Base-by-base conservation (phyloP, 2,888 invertebrate genomes). In the Deilephila porcellus region DNA sequence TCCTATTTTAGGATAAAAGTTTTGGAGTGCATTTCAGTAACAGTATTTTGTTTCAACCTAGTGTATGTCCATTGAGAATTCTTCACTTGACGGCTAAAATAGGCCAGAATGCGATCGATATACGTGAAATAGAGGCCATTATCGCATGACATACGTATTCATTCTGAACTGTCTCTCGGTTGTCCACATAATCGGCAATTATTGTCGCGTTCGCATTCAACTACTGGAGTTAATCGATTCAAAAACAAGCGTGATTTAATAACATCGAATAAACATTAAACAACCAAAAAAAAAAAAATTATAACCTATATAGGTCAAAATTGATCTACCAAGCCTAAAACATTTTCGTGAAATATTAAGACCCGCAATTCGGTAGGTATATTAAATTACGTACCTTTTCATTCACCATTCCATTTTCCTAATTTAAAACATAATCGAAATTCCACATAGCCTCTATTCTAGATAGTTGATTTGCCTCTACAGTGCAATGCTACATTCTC, bases 1-100 rank as follows among this genome's bases (percentile, higher is more conserved):
- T 81, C 88, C 90, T 90, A 90, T 90, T 89, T 90, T 83, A 81
- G 86, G 81, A 83, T 60, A 53, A 67, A 81, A 85, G 77, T 83
- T 83, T 72, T 76, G 76, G 78, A 83, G 82, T 86, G 87, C 83
- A 85, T 81, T 82, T 72, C 81, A 64, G 63, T 53, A 63, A 37
- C 75, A 71, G 79, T 25, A 72, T 74, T 73, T 77, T 74, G 78
- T 74, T 67, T 45, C 78, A 82, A 84, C 85, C 83, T 84, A 82
- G 79, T 56, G 37, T 63, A 53, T 25, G 19, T 45, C 59, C 59
- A 73, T 73, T 73, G 67, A 73, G 25, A 25, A 73, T 67, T 73
- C 25, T 67, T 19, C 20, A 25, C 53, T 20, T 20, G 52, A 34
- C 29, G 29, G 20, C 63, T 34, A 32, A 19, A 64, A 64, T 34